Conservation (phyloP, 1,140 invertebrate genomes). For the Tetraneura akinire region DNA sequence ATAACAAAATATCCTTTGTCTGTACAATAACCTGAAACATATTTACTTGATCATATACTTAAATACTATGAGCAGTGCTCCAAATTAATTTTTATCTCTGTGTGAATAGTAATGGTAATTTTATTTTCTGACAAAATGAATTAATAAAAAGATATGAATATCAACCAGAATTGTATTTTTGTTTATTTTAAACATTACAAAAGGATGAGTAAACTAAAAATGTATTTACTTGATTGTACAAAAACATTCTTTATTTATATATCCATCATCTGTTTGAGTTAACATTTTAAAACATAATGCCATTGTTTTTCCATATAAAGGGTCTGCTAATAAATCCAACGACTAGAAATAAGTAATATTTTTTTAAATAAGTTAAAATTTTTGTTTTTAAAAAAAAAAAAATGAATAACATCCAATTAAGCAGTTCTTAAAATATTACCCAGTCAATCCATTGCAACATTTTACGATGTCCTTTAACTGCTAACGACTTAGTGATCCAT, state of each 20-base stretch:
- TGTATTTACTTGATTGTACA: constrained; percentile 41
- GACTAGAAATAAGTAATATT: constrained; percentile 27
- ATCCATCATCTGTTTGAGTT: constrained; percentile 19
- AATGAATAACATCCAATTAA: not conserved
- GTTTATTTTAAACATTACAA: no score
- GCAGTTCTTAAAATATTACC: constrained; percentile 6
- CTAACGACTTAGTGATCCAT: constrained; percentile 49
- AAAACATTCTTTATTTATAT: constrained; percentile 45
- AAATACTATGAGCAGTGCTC: no score
- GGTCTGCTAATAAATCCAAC: constrained; percentile 22
- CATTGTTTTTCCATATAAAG: not conserved
- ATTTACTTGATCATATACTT: no score
- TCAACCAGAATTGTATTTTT: no score
- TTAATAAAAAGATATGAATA: no score
- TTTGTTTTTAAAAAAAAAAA: no score
- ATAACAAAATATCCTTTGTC: constrained; percentile 67
- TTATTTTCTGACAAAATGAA: not conserved
- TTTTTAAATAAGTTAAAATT: no score
- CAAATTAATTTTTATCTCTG: no score
- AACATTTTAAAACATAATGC: constrained; percentile 39
- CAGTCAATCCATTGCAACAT: constrained; percentile 48
- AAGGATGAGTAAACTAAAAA: no score
- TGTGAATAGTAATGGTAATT: not conserved
- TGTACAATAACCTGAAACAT: constrained; percentile 62
- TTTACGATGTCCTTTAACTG: constrained; percentile 44